Base-by-base conservation (phyloP, 2,888 invertebrate species). In the Petrolisthes cinctipes region DNA sequence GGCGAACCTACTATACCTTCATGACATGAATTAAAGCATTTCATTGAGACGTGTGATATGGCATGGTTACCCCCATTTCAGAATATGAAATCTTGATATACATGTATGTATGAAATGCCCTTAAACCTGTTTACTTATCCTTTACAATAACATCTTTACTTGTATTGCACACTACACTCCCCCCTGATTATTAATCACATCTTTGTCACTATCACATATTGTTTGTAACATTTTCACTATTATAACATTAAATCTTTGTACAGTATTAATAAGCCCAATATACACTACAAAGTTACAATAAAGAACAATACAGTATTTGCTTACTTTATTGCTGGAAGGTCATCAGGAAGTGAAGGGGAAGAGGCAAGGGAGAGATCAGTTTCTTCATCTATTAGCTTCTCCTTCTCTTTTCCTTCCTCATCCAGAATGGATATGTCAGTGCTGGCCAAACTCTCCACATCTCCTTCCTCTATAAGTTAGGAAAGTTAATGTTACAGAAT, bases 281-380 rank as follows among this genome's bases (percentile, higher is more conserved):
- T 66, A n/a, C n/a, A n/a, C n/a, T 11, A 17, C 14, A 17, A n/a
- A 17, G 66, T 66, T 11, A 17, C 14, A 17, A n/a, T 66, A n/a
- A 17, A n/a, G 11, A n/a, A 17, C 1, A 17, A n/a, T 66, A 37
- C 37, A 1, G 37, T 37, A 37, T 37, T 37, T 66, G 4, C 86
- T 84, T 76, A 86, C 89, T 86, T 89, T 23, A 89, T 89, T 51
- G 86, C 84, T 23, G 89, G 89, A 37, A 89, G 84, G 78, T 89
- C 89, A 23, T 89, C 89, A 14, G 89, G 89, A n/a, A 89, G 89
- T 17, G 86, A 86, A 2, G 89, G 89, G 17, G 84, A 86, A 4
- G 89, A 89, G 14, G 84, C 86, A 17, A 89, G 82, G 14, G 89
- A 89, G n/a, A 89, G 86, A 37, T 89, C 89, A 14, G 89, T 89